Base-by-base conservation (phyloP, 2,888 invertebrate species). In the Andrena dorsata region DNA sequence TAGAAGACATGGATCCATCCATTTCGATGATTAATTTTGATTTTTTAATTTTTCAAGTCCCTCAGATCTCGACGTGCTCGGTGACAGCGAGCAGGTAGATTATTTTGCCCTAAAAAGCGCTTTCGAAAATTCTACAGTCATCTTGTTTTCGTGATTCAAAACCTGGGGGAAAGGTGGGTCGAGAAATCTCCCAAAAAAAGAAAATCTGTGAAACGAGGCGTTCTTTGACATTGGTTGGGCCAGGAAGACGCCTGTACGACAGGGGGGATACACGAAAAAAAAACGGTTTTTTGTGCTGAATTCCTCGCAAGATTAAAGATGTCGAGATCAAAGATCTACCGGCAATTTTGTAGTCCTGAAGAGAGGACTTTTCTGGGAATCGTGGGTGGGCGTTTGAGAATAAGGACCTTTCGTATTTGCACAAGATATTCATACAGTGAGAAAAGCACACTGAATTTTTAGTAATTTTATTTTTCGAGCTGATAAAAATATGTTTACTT, bases 271-370 rank as follows among this genome's bases (percentile, higher is more conserved):
- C 58, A 23, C 30, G 30, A 35, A 68, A 74, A 84, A 75, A 71
- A 72, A 68, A 65, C 71, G 66, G 64, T 82, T 80, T 64, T 53
- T 47, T 7, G 72, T 71, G 76, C 74, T 35, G 66, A 85, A 85
- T 82, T 84, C 84, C 66, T 75, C 28, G 75, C 72, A 71, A 82
- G 78, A 78, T 76, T 78, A 84, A 79, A 76, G 60, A 32, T 47
- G 64, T 23, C 35, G 51, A 66, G 76, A 82, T 78, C 68, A 77
- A 75, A 80, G 74, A 77, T 76, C 53, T 53, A 49, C 51, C 72
- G 76, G 53, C 41, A 75, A 66, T 66, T 76, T 53, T 23, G 35
- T 64, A 28, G 8, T 35, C 23, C 20, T 20, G 20, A 49, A 66
- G 71, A 51, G 32, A 49, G 58, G 32, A 58, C 35, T 70, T 71